Base-by-base conservation (phyloP, 2,888 invertebrate genomes). In the Conops quadrifasciatus region DNA sequence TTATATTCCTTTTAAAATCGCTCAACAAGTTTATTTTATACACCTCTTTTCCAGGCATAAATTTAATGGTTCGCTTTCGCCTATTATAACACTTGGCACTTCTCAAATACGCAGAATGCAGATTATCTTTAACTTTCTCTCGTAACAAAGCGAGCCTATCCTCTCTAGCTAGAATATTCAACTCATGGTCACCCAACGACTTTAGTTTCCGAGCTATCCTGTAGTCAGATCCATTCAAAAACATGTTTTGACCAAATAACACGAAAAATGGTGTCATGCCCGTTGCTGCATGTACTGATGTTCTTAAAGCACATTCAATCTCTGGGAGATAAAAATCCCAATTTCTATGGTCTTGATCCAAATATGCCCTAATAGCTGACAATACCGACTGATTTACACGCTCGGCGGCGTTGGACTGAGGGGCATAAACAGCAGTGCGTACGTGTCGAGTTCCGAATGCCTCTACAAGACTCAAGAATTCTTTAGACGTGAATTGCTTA, bases 391-490 rank as follows among this genome's bases (percentile, higher is more conserved):
- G n/a, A n/a, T n/a, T n/a, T n/a, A n/a, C n/a, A n/a, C n/a, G n/a
- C n/a, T n/a, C n/a, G n/a, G n/a, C n/a, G n/a, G n/a, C n/a, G n/a
- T 68, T 5, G 68, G 36, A 5, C 71, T 15, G 3, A 72, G 47
- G 5, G 72, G 53, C 13, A 63, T 64, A 2, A 67, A 43, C 2
- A n/a, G 60, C 71, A 1, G 56, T 66, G 19, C 49, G 63, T 16
- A 72, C n/a, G 21, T 71, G 72, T 24, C 45, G 58, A 13, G 67
- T 60, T 2, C 66, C 68, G 24, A 65, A 75, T 7, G 9, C 43
- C 16, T 58, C 45, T 11, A 67, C 15, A 3, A 67, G 24, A 19
- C 43, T 28, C 4, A 45, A 2, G 47, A 67, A 67, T 21, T 67
- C 45, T 9, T 66, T 60, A 1, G 51, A 36, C 2, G 45, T 43